Base-by-base conservation (phyloP, 2,888 invertebrate species). In the Xylocampa areola region DNA sequence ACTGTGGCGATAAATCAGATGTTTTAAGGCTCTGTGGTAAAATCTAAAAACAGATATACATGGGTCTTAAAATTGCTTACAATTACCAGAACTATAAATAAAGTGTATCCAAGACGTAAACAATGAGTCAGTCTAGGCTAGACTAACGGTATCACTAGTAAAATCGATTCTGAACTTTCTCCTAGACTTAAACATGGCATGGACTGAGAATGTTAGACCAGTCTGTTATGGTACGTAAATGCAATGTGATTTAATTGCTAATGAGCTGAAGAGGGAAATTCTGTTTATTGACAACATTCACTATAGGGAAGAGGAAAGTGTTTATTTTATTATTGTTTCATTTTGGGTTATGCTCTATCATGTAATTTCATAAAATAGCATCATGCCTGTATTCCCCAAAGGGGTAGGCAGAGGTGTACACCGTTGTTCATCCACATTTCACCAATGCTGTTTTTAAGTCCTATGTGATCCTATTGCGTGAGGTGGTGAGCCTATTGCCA, bases 151-250 rank as follows among this genome's bases (percentile, higher is more conserved):
- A 63, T 64, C 45, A 50, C 51, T 60, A 71, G 72, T 58, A 70
- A 69, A 68, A 76, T 79, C 55, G 70, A 77, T 80, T 74, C 77
- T 75, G 76, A 73, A 84, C 85, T 88, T 87, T 86, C 85, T 80
- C 86, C 60, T 47, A 51, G 64, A 62, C 73, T 57, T 71, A 74
- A 82, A 81, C 79, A 80, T 79, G 79, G 81, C 77, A 73, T 61
- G 71, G 69, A 67, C 53, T 51, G 51, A 60, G 44, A 59, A 50
- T 47, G 47, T 50, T 32, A 29, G 41, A 53, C 69, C 51, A 60
- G 73, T 63, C 52, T 63, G 60, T 69, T 70, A 74, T 68, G 73
- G 77, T 65, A 61, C 68, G 73, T 68, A 2, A 13, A 41, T 51
- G 52, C 43, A 63, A 45, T 58, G 49, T 41, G 41, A 47, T 30